Evolutionary conservation across 2,888 invertebrate genomes (phyloP).

Genomic region (Boloria euphrosyne): DNA sequence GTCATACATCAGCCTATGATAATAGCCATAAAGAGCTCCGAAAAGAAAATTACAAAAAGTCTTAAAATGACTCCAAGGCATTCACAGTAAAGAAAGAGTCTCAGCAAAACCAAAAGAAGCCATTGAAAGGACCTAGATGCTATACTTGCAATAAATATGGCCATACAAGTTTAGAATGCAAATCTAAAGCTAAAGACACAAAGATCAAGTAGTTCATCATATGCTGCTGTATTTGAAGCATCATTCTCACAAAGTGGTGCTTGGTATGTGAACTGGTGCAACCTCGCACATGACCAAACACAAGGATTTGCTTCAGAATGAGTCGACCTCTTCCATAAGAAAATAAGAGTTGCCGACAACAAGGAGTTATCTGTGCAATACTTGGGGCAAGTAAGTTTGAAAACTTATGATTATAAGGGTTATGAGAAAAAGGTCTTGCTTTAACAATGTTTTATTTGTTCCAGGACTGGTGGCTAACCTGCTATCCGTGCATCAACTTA

Average conservation of each 20-base stretch:
- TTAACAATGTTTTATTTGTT: conserved; percentile 32
- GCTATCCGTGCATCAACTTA: conserved; percentile 38
- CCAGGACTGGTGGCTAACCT: no score
- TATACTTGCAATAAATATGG: no score
- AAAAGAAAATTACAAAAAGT: conserved; percentile 23
- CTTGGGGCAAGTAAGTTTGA: no score
- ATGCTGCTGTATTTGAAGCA: conserved; percentile 28
- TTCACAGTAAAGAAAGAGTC: conserved; percentile 15
- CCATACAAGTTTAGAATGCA: no score
- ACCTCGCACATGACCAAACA: conserved; percentile 25
- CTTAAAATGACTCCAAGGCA: conserved; percentile 18
- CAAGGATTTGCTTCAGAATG: conserved; percentile 21
- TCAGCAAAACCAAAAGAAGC: no score
- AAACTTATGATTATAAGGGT: no score
- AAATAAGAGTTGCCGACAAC: conserved; percentile 32
- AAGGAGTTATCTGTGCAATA: background rate
- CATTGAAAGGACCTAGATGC: no score
- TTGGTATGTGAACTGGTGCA: conserved; percentile 40
- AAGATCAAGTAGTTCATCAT: background rate
- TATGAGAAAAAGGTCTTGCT: no score
- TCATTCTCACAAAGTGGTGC: conserved; percentile 18
- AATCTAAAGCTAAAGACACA: no score
- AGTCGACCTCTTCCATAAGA: conserved; percentile 25
- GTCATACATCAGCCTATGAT: conserved; percentile 23
- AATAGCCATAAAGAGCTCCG: conserved; percentile 20